Evolutionary conservation across 2,888 invertebrate genomes (phyloP).

Genomic region (Watsonalla binaria): DNA sequence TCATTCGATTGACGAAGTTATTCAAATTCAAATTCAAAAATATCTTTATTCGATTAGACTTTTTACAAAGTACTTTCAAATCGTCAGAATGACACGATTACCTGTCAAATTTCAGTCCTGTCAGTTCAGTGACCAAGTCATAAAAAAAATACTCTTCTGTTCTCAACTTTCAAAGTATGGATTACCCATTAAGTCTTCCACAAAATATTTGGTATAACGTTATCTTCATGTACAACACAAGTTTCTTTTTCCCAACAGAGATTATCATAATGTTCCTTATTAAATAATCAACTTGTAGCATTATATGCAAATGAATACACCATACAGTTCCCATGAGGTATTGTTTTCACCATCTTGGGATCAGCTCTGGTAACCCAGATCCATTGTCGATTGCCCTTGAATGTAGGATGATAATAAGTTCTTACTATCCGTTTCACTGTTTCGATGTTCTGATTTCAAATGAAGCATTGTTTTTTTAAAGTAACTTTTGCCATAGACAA

Average conservation of each 20-base stretch:
- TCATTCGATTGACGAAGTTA: too few species aligned
- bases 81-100: too few species aligned
- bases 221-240: neutral
- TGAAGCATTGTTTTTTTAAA: neutral
- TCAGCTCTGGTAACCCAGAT: slow-evolving; percentile 10
- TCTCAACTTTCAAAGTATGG: too few species aligned
- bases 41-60: too few species aligned
- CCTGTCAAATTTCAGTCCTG: too few species aligned
- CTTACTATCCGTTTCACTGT: neutral
- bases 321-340: slow-evolving; percentile 7
- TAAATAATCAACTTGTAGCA: slow-evolving; percentile 13
- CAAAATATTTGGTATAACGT: too few species aligned
- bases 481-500: too few species aligned
- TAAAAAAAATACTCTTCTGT: too few species aligned
- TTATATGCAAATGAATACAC: slow-evolving; percentile 19
- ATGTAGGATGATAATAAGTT: slow-evolving; percentile 1
- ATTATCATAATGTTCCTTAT: slow-evolving; percentile 13
- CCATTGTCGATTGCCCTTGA: slow-evolving; percentile 7
- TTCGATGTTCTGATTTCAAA: neutral
- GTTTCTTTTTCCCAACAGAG: neutral
- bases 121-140: too few species aligned
- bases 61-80: too few species aligned
- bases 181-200: too few species aligned
- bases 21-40: too few species aligned
- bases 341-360: slow-evolving; percentile 11